Evolutionary conservation across 2,888 invertebrate species (phyloP), one percentile per base, ranked within the genome.

Genomic region (Polyommatus iphigenia): DNA sequence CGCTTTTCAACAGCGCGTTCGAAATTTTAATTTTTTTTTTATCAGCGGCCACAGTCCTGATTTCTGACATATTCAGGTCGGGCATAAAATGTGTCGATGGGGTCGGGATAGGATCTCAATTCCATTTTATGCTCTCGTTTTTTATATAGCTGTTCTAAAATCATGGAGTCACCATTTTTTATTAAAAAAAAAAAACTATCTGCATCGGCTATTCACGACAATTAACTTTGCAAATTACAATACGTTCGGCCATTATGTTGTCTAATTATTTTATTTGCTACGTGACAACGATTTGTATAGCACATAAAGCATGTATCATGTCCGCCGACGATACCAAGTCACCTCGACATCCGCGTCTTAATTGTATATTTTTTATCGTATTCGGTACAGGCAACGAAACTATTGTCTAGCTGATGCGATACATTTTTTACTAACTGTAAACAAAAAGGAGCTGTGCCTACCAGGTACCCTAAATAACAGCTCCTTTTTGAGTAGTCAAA

Each of bases 231-330:
- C n/a, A n/a, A n/a, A n/a, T n/a, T n/a, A n/a, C 29, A 13, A 24
- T 32, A 67, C 15, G 6, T 67, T 32, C 67, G 67, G 29, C 15
- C 29, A 32, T 32, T 29, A 67, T 24, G 15, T 67, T 29, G 67
- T 67, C 29, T 67, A 29, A 67, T 32, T 3, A 32, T 3, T 29
- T 29, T 67, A 67, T 32, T 67, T 67, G 29, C 67, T 67, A 32
- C 29, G 67, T 67, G 67, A 67, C 67, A 67, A 67, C 67, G 29
- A 67, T 32, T 67, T 67, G 29, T 67, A 67, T 15, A 15, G 67
- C 18, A 67, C 18, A 18, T 67, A 32, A 67, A 67, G 15, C 67
- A 67, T 67, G 67, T 67, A 67, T 67, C 67, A 67, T 67, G 67
- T 67, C 67, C 67, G 67, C 15, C 29, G 29, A 10, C 29, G 15